phyloP scores from a whole-genome alignment of 1,140 invertebrate species.

The Heliothis virescens region DNA sequence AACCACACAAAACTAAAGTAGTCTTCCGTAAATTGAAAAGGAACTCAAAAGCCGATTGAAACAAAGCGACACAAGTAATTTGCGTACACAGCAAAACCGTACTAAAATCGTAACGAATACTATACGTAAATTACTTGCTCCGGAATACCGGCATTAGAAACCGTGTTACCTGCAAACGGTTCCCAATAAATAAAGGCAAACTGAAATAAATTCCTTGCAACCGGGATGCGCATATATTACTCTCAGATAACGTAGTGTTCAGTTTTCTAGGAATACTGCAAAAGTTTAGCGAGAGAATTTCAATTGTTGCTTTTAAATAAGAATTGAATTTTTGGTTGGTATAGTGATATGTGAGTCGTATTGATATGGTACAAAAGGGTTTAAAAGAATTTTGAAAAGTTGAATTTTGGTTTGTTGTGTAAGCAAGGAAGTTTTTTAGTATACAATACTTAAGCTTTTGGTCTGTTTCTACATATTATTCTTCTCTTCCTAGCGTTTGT shows the following conservation, averaged over 20 bases:
- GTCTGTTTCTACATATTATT: no score
- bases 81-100: slow-evolving; percentile 2
- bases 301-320: slow-evolving; percentile 27
- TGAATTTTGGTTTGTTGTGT: background rate
- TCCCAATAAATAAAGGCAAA: slow-evolving; percentile 31
- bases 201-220: slow-evolving; percentile 36
- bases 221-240: slow-evolving; percentile 49
- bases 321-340: slow-evolving; percentile 2
- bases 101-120: slow-evolving; percentile 4
- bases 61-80: slow-evolving; percentile 1
- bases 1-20: background rate
- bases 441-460: no score
- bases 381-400: background rate
- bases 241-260: slow-evolving; percentile 37
- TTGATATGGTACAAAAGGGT: slow-evolving; percentile 20
- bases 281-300: slow-evolving; percentile 11
- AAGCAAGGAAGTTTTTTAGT: no score
- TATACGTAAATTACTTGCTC: slow-evolving; percentile 17
- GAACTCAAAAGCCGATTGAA: background rate
- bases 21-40: background rate
- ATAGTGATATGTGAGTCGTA: slow-evolving; percentile 15
- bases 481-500: no score
- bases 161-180: slow-evolving; percentile 13
- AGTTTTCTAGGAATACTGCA: slow-evolving; percentile 13
- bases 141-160: slow-evolving; percentile 8